Base-by-base conservation (phyloP, 2,888 invertebrate genomes). In the Girardia tigrina region DNA sequence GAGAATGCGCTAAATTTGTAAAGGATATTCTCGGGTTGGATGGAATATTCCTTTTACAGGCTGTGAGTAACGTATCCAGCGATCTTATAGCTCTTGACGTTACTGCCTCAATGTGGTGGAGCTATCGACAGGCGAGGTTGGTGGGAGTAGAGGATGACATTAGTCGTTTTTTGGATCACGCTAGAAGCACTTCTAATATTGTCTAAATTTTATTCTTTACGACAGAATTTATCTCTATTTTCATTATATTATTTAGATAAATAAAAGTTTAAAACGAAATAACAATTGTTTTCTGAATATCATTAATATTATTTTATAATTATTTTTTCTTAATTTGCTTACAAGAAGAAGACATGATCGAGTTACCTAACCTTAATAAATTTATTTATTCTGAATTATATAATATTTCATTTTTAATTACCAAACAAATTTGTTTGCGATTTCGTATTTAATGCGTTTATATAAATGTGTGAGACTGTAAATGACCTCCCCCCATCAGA, bases 1-100 rank as follows among this genome's bases (percentile, higher is more conserved):
- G 56, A 56, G 56, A 56, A n/a, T 56, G 56, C n/a, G 56, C 56
- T 16, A 56, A 56, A 16, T 56, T 56, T 56, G 56, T 56, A 12
- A 56, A 56, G 23, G 56, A 56, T 23, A 56, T 56, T n/a, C 56
- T 56, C 23, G 56, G 56, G 23, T 6, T 56, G 4, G 56, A 56
- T 56, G 56, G 56, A 16, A 56, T 56, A 56, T 56, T 56, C 16
- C 16, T 36, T 12, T 36, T 36, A 36, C 36, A 36, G 36, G 36
- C 36, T 36, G 36, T 36, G 36, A 36, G 36, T 16, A 36, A 36
- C 36, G 36, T 36, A 12, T 36, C 36, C 8, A 36, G 36, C 16
- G 36, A 36, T 36, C 36, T 36, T 36, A 36, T 36, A 12, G 36
- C 36, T 36, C 36, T 36, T 36, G 36, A 36, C 16, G 36, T 36